Conservation (phyloP, 2,113 vertebrate genomes). For the Etia nguti region DNA sequence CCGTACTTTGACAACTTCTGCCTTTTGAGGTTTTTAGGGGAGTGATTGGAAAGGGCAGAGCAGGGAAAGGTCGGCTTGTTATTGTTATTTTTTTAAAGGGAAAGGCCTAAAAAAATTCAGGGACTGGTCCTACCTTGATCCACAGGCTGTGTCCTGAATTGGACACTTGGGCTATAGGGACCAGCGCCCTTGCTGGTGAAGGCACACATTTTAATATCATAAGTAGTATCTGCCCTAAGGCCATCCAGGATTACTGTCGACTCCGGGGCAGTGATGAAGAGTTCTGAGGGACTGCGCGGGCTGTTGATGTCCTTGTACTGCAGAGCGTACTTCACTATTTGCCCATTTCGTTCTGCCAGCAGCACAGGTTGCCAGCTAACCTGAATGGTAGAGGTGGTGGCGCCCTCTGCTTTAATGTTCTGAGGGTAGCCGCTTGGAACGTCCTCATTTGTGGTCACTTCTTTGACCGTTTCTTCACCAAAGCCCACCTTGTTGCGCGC, state of each 20-base stretch:
- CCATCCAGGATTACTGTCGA: constrained; percentile 86
- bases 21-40: constrained; percentile 24
- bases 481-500: constrained; percentile 98
- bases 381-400: constrained; percentile 88
- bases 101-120: constrained; percentile 48
- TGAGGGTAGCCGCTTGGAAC: constrained; percentile 92
- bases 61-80: constrained; percentile 11
- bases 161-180: constrained; percentile 99
- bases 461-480: constrained; percentile 95
- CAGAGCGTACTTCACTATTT: constrained; percentile 90
- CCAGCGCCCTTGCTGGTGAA: constrained; percentile 98
- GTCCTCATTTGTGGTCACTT: constrained; percentile 91
- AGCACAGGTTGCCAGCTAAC: constrained; percentile 89
- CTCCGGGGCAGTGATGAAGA: constrained; percentile 89
- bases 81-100: constrained; percentile 33
- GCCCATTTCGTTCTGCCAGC: constrained; percentile 89
- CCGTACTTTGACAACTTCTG: constrained; percentile 19
- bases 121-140: constrained; percentile 99
- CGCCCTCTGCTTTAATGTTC: constrained; percentile 85
- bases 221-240: constrained; percentile 97
- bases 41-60: constrained; percentile 28
- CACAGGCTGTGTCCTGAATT: constrained; percentile 98
- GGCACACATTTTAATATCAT: constrained; percentile 99
- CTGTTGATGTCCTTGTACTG: constrained; percentile 98
- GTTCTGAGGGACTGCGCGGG: constrained; percentile 87